Conservation (phyloP, 2,888 invertebrate species). For the Clepsis dumicolana region DNA sequence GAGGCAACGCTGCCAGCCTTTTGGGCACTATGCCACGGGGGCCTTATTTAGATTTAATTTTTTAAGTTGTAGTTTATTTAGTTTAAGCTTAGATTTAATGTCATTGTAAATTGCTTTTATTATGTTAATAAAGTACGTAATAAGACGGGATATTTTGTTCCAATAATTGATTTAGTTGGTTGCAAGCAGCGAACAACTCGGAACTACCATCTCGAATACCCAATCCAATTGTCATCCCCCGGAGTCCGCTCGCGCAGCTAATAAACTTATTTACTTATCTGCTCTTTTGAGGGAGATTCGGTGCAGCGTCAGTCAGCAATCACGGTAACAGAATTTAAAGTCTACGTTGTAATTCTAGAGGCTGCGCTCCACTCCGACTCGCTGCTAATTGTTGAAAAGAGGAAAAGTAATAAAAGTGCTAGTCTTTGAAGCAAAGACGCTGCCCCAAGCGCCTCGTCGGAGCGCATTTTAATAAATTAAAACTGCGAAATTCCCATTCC, state of each 20-base stretch:
- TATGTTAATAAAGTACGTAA: conserved; percentile 37
- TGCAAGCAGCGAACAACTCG: conserved; percentile 39
- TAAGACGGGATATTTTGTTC: conserved; percentile 41
- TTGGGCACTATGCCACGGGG: no score
- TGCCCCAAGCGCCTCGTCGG: conserved; percentile 68
- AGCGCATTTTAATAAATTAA: conserved; percentile 85
- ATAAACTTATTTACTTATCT: conserved; percentile 69
- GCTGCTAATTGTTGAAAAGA: conserved; percentile 81
- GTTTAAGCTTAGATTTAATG: no score
- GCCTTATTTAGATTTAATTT: no score
- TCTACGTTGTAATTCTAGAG: conserved; percentile 73
- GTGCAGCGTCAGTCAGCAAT: conserved; percentile 59
- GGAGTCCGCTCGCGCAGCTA: conserved; percentile 64
- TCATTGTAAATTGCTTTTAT: no score
- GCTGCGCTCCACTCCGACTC: conserved; percentile 70
- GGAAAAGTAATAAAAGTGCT: conserved; percentile 82
- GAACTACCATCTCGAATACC: conserved; percentile 59
- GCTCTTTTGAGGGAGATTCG: conserved; percentile 39
- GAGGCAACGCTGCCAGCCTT: no score
- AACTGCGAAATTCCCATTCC: conserved; percentile 82
- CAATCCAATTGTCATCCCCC: conserved; percentile 70
- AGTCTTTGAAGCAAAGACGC: conserved; percentile 81
- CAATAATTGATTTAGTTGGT: conserved; percentile 42
- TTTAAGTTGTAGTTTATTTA: no score
- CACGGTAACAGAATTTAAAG: conserved; percentile 74